These are phyloP conservation scores for Rhea americana DNA, from an alignment of 2,113 vertebrate species.

Conservation along the genomic window DNA sequence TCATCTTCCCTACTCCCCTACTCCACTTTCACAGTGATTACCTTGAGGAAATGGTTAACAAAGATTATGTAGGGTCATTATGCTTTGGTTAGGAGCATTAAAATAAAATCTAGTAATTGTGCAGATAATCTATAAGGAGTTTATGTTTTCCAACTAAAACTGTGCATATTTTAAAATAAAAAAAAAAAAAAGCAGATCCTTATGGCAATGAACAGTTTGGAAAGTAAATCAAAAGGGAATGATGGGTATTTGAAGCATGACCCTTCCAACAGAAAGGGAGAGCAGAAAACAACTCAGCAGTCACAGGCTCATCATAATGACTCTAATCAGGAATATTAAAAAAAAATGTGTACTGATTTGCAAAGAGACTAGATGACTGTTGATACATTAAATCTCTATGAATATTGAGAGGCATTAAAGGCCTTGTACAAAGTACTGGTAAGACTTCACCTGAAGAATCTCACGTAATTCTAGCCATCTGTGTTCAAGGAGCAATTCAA, in stretches of 20 bases:
- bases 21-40: not conserved
- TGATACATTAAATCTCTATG: not conserved
- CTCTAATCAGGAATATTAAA: not conserved
- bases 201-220: not conserved
- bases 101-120: not conserved
- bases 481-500: not conserved
- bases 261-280: not conserved
- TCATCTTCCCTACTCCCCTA: not conserved
- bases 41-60: not conserved
- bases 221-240: not conserved
- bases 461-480: accelerated
- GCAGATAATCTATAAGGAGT: not conserved
- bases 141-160: not conserved
- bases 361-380: not conserved
- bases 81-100: not conserved
- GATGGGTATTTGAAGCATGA: not conserved
- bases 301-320: not conserved
- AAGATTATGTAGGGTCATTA: not conserved
- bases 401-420: not conserved
- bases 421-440: too few relatives aligned
- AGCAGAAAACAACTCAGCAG: not conserved
- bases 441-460: not conserved
- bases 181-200: not conserved
- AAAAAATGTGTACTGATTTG: not conserved
- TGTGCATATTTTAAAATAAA: not conserved